Evolutionary conservation across 2,113 vertebrate genomes (phyloP), one percentile per base, ranked within the genome.

Genomic region (Pteruthius melanotis): DNA sequence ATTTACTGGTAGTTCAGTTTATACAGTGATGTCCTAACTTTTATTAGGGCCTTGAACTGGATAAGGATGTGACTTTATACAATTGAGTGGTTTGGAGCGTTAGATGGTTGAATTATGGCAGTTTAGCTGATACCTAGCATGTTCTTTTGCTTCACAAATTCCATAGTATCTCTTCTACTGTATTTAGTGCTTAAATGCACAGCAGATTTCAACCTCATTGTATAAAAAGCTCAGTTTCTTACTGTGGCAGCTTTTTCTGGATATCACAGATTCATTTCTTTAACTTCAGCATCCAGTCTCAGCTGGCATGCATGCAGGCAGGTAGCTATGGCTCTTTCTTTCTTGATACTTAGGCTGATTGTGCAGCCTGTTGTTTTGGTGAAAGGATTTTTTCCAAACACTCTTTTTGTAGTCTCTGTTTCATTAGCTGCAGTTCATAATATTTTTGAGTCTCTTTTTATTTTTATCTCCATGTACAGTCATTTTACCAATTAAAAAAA

Each of bases 321-420:
- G 70, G 65, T 65, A 96, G 66, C 23, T 94, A n/a, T n/a, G 87
- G 56, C 44, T 96, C 91, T 65, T 83, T 95, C 83, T 83, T 95
- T 81, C 83, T 89, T 97, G 87, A 90, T 61, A 54, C 42, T 56
- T 72, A 68, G 57, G 93, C 94, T 94, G 66, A 28, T 54, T 61
- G 31, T 80, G 82, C 56, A 87, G 59, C 49, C 82, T 90, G 0
- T 79, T 91, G 56, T 97, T 97, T 96, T 87, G 84, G 60, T 94
- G 84, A 61, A 90, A 80, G 81, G 23, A 47, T 60, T 90, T 95
- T 90, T 95, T 72, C 82, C 90, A 87, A 71, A 31, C 54, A 77
- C 40, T 90, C 87, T 94, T 97, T 91, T 88, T 92, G n/a, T 60
- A 57, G 57, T 83, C 42, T 93, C 26, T 77, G 2, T 94, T 93